Base-by-base conservation (phyloP, 2,888 invertebrate genomes). In the Hesperia comma region DNA sequence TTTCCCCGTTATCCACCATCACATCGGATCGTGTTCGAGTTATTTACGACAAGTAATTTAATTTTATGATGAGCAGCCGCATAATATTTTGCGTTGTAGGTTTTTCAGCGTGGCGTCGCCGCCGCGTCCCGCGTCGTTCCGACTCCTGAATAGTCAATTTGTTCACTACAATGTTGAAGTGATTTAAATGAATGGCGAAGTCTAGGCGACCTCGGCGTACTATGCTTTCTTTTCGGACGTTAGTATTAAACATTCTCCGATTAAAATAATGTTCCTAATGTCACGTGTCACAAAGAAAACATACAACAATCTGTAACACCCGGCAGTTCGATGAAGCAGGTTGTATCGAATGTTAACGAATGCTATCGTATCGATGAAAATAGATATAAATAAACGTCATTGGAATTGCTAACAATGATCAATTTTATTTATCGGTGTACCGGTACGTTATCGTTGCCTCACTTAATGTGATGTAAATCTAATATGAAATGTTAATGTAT, bases 351-450 rank as follows among this genome's bases (percentile, higher is more conserved):
- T 37, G 37, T 12, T 8, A 10, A 37, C 37, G 37, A 37, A 1
- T 12, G 32, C 17, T n/a, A 19, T n/a, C 10, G 15, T 32, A 41
- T 54, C 5, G 41, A 55, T 41, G 43, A 55, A 56, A 43, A 54
- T 15, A 12, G 2, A 46, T 33, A 46, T 56, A 37, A 8, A 37
- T 61, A 37, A 33, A 56, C 19, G 56, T 43, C n/a, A 32, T 49
- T 56, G 55, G 55, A 33, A 56, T 33, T 33, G 37, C 32, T 56
- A 49, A 55, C 63, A 56, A 63, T 63, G 56, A 46, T 46, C 43
- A 62, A 26, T 51, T 62, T 62, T 26, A 43, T 40, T 37, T 15
- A 43, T 43, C 43, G 32, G 33, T 10, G 17, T 32, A 55, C n/a
- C n/a, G n/a, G n/a, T n/a, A n/a, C n/a, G n/a, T n/a, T n/a, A n/a